Evolutionary conservation across 2,888 invertebrate species (phyloP).

Genomic region (Mycalesis mineus): DNA sequence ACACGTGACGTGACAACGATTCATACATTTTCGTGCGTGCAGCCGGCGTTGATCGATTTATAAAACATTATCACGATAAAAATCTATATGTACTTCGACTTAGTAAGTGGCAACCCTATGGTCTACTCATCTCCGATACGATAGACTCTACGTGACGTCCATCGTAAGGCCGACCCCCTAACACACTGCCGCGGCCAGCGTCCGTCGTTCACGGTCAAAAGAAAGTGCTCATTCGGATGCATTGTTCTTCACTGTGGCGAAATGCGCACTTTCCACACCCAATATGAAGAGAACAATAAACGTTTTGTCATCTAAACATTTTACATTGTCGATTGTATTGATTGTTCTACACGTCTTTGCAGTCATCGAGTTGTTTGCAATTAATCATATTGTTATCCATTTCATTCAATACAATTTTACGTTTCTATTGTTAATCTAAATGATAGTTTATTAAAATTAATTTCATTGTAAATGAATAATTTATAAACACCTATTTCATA

Average conservation of each 20-base stretch:
- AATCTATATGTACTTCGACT: too few relatives aligned
- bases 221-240: conserved; percentile 44
- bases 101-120: too few relatives aligned
- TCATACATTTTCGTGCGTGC: too few relatives aligned
- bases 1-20: too few relatives aligned
- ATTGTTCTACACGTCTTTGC: not conserved
- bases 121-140: conserved; percentile 37
- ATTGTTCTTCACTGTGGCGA: conserved; percentile 31
- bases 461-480: too few relatives aligned
- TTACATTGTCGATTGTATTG: conserved; percentile 7
- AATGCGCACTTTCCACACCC: conserved; percentile 29
- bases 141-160: conserved; percentile 50
- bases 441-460: too few relatives aligned
- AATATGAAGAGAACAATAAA: conserved; percentile 19
- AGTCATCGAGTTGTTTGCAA: not conserved
- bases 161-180: conserved; percentile 54
- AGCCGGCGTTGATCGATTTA: too few relatives aligned
- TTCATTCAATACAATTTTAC: not conserved
- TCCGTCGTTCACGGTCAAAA: conserved; percentile 50
- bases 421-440: too few relatives aligned
- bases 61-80: too few relatives aligned
- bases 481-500: too few relatives aligned
- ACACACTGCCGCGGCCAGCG: conserved; percentile 42
- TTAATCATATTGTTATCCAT: not conserved
- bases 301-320: conserved; percentile 10